phyloP scores from a whole-genome alignment of 2,797 vertebrate genomes.

The Salarias fasciatus region DNA sequence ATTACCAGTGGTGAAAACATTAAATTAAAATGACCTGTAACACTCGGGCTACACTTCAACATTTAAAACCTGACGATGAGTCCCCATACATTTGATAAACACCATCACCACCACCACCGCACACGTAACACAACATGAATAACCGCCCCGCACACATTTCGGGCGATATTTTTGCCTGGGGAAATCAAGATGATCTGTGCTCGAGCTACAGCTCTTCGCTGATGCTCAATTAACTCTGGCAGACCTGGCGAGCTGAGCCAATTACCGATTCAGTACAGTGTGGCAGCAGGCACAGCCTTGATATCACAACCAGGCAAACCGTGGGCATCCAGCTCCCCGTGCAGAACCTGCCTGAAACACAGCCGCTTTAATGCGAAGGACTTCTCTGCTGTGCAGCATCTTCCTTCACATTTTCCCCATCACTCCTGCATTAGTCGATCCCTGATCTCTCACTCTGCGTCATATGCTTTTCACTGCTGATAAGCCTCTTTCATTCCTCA shows the following conservation, averaged over 20 bases:
- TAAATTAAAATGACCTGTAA: neutral
- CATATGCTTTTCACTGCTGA: conserved; percentile 1
- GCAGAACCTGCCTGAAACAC: conserved; percentile 7
- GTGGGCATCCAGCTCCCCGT: conserved; percentile 23
- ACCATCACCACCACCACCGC: conserved; percentile 28
- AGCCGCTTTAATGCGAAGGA: conserved; percentile 35
- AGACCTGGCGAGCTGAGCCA: conserved; percentile 76
- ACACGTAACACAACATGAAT: conserved; percentile 29
- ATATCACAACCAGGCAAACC: conserved; percentile 50
- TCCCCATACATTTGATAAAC: conserved; percentile 26
- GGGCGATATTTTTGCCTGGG: conserved; percentile 54
- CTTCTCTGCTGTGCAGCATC: conserved; percentile 9
- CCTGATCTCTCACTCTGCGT: conserved; percentile 12
- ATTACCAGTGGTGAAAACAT: too few relatives aligned
- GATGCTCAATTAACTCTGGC: conserved; percentile 80
- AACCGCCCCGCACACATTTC: conserved; percentile 9
- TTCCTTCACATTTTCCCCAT: conserved; percentile 25
- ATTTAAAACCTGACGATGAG: conserved; percentile 14
- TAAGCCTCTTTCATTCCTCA: conserved; percentile 26
- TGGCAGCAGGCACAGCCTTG: conserved; percentile 50
- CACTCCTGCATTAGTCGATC: conserved; percentile 31
- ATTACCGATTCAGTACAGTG: conserved; percentile 75
- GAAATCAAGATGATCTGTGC: conserved; percentile 74
- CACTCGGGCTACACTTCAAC: neutral
- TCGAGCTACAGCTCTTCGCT: conserved; percentile 65